phyloP scores from a whole-genome alignment of 2,113 vertebrate genomes.

The Dromiciops gliroides region DNA sequence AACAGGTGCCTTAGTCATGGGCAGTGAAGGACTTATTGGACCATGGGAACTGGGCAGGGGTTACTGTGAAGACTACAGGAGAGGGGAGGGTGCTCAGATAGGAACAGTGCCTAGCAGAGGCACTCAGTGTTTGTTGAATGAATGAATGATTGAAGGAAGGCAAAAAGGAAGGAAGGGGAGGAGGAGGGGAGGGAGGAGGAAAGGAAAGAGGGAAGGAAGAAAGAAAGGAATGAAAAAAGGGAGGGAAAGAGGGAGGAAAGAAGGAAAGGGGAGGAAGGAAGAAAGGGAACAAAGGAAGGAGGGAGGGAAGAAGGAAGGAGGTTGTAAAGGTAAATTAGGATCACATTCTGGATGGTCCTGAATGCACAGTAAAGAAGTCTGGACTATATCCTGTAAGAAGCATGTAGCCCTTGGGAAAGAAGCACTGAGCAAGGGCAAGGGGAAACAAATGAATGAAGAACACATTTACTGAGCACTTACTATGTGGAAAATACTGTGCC shows the following conservation, averaged over 20 bases:
- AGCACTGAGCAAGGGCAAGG: neutral
- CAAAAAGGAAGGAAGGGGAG: too few species aligned
- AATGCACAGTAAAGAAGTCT: neutral
- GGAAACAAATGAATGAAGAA: neutral
- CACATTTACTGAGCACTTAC: too few species aligned
- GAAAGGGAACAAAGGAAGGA: neutral
- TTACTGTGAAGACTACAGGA: neutral
- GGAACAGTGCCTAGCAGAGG: neutral
- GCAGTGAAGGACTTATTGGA: neutral
- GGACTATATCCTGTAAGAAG: neutral
- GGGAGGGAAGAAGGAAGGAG: too few species aligned
- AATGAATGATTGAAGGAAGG: neutral
- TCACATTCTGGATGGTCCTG: neutral
- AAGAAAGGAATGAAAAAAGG: too few species aligned
- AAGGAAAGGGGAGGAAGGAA: too few species aligned
- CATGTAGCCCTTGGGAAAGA: neutral
- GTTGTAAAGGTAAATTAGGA: neutral
- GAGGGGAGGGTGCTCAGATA: neutral
- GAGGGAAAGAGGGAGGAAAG: too few species aligned
- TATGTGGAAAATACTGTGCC: neutral
- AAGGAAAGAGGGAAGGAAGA: too few species aligned
- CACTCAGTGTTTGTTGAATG: neutral
- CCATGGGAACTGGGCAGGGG: too few species aligned
- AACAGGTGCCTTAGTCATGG: neutral
- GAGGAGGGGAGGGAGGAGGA: too few species aligned